These are phyloP conservation scores for Hirtodrosophila histrioides DNA, from an alignment of 2,888 invertebrate species.

Conservation along the genomic window DNA sequence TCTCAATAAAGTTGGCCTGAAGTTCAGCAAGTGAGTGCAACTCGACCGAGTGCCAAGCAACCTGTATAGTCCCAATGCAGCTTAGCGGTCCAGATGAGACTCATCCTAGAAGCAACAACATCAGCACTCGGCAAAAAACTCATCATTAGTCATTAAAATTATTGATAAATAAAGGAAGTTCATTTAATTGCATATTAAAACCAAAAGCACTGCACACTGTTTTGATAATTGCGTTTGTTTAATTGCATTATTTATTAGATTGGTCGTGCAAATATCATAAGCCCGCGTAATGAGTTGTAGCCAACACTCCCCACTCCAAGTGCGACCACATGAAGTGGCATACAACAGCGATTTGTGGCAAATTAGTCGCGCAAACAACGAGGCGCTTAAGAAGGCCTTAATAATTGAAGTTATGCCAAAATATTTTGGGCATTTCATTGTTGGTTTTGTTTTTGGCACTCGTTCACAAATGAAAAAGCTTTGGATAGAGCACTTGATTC, in stretches of 20 bases:
- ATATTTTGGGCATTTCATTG: constrained; percentile 7
- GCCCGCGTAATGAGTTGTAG: not conserved
- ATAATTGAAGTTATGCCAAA: not conserved
- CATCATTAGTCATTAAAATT: constrained; percentile 50
- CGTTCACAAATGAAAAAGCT: not conserved
- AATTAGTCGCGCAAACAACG: constrained; percentile 14
- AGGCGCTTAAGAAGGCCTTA: constrained; percentile 3
- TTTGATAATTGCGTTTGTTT: constrained; percentile 24
- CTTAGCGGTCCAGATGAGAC: constrained; percentile 20
- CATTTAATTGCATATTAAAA: constrained; percentile 37
- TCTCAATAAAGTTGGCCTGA: constrained; percentile 65
- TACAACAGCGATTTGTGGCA: constrained; percentile 34
- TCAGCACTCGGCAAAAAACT: constrained; percentile 20
- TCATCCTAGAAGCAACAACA: constrained; percentile 14
- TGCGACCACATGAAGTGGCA: constrained; percentile 8
- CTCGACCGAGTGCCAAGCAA: constrained; percentile 27
- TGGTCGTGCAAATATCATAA: not conserved
- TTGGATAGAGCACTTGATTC: not conserved
- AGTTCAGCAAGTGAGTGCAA: constrained; percentile 70
- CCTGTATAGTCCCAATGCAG: constrained; percentile 7
- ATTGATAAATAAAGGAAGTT: constrained; percentile 52
- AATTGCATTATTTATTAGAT: constrained; percentile 27
- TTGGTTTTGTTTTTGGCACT: not conserved
- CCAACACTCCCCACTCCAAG: not conserved
- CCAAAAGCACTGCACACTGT: constrained; percentile 1